Evolutionary conservation across 2,888 invertebrate genomes (phyloP).

Genomic region (Pseudococcus jackbeardsleyi): DNA sequence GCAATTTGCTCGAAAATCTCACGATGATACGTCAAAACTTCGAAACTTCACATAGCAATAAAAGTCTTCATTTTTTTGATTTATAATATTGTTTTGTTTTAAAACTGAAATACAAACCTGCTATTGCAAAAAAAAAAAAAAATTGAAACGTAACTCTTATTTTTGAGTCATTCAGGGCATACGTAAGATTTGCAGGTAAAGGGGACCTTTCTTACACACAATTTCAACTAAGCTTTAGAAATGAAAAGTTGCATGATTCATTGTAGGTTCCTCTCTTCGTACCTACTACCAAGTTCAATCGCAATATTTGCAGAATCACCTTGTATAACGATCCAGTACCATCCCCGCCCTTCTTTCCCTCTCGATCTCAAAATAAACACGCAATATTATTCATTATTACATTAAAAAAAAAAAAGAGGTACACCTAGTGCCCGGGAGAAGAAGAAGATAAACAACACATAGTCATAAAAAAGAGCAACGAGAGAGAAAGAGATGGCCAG

Average conservation of each 20-base stretch:
- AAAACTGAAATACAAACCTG: too few relatives aligned
- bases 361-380: background rate
- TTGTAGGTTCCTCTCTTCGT: background rate
- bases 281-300: background rate
- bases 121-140: too few relatives aligned
- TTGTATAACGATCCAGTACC: background rate
- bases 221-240: background rate
- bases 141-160: too few relatives aligned
- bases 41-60: too few relatives aligned
- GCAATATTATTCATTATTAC: slow-evolving; percentile 14
- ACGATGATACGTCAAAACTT: too few relatives aligned
- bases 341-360: background rate
- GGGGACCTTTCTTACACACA: background rate
- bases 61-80: too few relatives aligned
- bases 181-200: too few relatives aligned
- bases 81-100: too few relatives aligned
- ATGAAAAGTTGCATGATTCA: background rate
- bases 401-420: background rate
- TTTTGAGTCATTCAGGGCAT: too few relatives aligned
- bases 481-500: background rate
- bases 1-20: too few relatives aligned
- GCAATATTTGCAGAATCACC: slow-evolving; percentile 22
- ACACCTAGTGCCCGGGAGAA: background rate
- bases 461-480: background rate
- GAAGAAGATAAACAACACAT: background rate